Conservation (phyloP, 2,797 vertebrate genomes). For the Helarctos malayanus region DNA sequence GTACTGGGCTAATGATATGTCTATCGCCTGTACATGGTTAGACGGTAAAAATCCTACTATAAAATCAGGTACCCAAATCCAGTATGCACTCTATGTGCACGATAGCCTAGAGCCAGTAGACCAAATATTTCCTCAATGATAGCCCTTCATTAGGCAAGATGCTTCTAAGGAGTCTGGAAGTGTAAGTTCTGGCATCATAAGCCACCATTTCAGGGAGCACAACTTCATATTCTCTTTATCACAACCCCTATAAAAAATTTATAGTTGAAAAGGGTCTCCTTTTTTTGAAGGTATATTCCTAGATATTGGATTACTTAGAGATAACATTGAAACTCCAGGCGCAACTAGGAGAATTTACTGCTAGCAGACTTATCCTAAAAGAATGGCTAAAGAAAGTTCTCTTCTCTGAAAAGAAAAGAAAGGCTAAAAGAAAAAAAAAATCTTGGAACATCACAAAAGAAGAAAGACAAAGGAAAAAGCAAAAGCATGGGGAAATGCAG, state of each 20-base stretch:
- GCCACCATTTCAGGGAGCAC: neutral
- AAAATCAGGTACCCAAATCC: neutral
- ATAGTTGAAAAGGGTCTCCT: neutral
- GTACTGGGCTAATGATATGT: neutral
- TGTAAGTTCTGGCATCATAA: neutral
- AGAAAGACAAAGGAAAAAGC: neutral
- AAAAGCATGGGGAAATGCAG: neutral
- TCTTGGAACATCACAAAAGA: neutral
- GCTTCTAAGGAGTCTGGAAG: neutral
- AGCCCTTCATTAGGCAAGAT: neutral
- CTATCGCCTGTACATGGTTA: neutral
- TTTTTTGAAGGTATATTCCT: neutral
- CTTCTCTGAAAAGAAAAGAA: neutral
- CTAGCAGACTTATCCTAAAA: neutral
- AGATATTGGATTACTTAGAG: neutral
- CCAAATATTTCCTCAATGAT: neutral
- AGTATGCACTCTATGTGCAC: neutral
- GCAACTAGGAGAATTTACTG: neutral
- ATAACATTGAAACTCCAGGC: neutral
- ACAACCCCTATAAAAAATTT: neutral
- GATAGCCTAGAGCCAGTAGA: neutral
- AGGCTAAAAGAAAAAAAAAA: neutral
- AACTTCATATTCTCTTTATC: neutral
- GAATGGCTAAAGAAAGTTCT: neutral
- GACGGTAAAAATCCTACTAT: neutral